These are phyloP conservation scores for Escarpia spicata DNA, from an alignment of 2,888 invertebrate genomes.

Conservation along the genomic window DNA sequence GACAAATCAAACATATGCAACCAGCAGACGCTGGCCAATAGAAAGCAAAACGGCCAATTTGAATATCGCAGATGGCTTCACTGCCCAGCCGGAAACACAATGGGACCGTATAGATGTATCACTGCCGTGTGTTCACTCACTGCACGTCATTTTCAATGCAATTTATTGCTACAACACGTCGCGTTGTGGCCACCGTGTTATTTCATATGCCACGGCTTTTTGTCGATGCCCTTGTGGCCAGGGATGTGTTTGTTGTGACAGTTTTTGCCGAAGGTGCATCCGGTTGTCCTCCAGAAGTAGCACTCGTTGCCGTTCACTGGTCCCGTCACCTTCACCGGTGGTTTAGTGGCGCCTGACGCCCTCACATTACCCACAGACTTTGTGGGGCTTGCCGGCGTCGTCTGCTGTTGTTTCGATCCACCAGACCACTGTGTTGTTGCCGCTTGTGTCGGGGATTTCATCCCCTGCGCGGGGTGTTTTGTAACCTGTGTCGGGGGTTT, in stretches of 20 bases:
- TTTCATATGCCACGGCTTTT: constrained; percentile 65
- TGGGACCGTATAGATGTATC: not conserved
- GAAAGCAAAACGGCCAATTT: not conserved
- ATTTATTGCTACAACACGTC: too few relatives aligned
- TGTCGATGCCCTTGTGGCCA: constrained; percentile 66
- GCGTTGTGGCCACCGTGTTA: not conserved
- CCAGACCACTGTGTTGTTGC: not conserved
- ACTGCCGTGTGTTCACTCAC: not conserved
- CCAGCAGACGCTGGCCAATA: not conserved
- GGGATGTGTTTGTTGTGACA: constrained; percentile 66
- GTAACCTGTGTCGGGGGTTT: too few relatives aligned
- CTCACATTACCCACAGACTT: not conserved
- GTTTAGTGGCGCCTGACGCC: not conserved
- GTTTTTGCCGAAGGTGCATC: constrained; percentile 66
- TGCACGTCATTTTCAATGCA: not conserved
- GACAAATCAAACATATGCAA: not conserved
- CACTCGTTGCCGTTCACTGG: constrained; percentile 68
- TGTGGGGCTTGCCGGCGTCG: not conserved
- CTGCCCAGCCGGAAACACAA: not conserved
- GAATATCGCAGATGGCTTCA: constrained; percentile 12
- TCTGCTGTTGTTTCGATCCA: not conserved
- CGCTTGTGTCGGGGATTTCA: not conserved
- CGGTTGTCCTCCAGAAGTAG: constrained; percentile 68
- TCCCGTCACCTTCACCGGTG: constrained; percentile 53
- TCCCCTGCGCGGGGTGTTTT: not conserved